A percentile compares a stretch with the other conserved stretches of the same genome.
Conservation (phyloP, 2,113 vertebrate genomes). For the Amphiprion percula region DNA sequence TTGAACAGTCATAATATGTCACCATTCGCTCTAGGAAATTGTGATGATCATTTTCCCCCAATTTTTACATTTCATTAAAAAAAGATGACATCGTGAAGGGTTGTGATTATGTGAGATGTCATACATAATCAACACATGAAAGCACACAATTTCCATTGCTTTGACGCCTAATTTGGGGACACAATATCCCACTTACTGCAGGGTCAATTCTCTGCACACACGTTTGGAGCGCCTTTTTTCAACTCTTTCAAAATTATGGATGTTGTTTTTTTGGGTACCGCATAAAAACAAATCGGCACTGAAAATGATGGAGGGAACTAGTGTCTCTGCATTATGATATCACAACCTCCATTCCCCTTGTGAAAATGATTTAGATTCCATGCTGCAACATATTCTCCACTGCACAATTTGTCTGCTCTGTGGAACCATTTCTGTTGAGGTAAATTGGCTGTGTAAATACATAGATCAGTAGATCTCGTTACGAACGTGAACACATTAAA, state of each 20-base stretch:
- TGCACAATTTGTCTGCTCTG: neutral
- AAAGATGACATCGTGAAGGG: neutral
- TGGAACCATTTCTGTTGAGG: neutral
- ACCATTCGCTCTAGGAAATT: neutral
- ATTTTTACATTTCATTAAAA: neutral
- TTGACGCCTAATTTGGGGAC: conserved; percentile 5
- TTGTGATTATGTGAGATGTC: neutral
- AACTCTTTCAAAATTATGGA: neutral
- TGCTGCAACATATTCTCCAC: neutral
- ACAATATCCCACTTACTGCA: conserved; percentile 18
- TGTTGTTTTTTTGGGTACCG: neutral
- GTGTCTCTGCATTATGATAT: conserved; percentile 14
- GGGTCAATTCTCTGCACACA: neutral
- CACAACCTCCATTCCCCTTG: neutral
- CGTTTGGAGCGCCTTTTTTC: neutral
- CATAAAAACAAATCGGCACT: neutral
- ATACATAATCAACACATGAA: neutral
- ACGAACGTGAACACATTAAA: conserved; percentile 20
- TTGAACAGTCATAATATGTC: neutral
- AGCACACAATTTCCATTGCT: neutral
- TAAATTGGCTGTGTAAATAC: conserved; percentile 32
- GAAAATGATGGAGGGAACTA: neutral
- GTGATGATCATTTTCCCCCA: neutral
- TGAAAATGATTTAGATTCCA: conserved; percentile 1
- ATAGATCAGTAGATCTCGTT: conserved; percentile 23